Base-by-base conservation (phyloP, 2,797 vertebrate species). In the Gymnopithys bicolor region DNA sequence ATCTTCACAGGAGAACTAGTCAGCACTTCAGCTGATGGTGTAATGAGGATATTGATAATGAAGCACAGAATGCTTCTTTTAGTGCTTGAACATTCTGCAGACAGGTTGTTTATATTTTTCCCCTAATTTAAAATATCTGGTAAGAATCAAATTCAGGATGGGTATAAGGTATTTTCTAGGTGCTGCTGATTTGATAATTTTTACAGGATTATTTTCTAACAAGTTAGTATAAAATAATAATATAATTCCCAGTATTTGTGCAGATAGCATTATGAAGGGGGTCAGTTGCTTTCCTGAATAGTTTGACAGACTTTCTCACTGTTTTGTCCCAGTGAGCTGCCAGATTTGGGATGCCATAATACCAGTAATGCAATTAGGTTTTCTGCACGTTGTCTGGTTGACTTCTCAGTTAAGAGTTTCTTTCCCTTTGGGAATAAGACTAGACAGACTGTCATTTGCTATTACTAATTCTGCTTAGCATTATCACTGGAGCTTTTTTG, bases 381-480 rank as follows among this genome's bases (percentile, higher is more conserved):
- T 97, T 97, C 96, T 96, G 94, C 90, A 84, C 85, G 67, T 96
- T 97, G 97, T 97, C 97, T 98, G 97, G 96, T 97, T 97, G 97
- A 97, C 98, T 98, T 98, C 97, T 97, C 98, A 83, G 96, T 97
- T 96, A 98, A 97, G 97, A 98, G 97, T 97, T 96, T 96, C 94
- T 95, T 97, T 96, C 97, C 98, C 98, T 97, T 81, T 97, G 98
- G 98, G 98, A 98, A 97, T 97, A 97, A 96, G 97, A 97, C 97
- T 94, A 98, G 98, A 98, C 98, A 98, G 98, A 98, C 97, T 98
- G 98, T 97, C 98, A 97, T 98, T 98, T 98, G 98, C 97, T 97
- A 93, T 98, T 98, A 97, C 98, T 97, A 97, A 97, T 98, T 98
- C 98, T 97, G 97, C 97, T 97, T 97, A 98, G 97, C 97, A 97